Conservation (phyloP, 1,140 invertebrate genomes). For the Drosophila pruinosa region DNA sequence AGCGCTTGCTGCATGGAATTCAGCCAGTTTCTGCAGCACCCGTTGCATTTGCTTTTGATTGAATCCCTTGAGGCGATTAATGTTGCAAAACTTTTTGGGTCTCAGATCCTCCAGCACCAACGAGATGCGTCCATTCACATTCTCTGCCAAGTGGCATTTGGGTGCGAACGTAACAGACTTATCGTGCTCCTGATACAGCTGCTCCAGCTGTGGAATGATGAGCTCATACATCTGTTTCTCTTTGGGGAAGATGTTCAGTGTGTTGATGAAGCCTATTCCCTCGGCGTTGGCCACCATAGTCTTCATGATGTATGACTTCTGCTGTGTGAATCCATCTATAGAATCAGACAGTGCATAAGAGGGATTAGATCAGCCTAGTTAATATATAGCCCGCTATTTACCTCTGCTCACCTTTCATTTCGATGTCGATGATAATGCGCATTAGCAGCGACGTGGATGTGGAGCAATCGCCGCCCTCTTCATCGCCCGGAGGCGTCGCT, state of each 20-base stretch:
- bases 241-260: slow-evolving; percentile 74
- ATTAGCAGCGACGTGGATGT: slow-evolving; percentile 73
- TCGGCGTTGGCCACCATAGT: slow-evolving; percentile 69
- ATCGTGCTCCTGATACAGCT: slow-evolving; percentile 69
- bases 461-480: neutral
- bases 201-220: slow-evolving; percentile 69
- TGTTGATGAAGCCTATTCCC: slow-evolving; percentile 68
- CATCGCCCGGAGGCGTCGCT: slow-evolving; percentile 72
- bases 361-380: slow-evolving; percentile 13
- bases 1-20: slow-evolving; percentile 85
- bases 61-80: slow-evolving; percentile 84
- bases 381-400: slow-evolving; percentile 15
- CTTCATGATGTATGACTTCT: slow-evolving; percentile 75
- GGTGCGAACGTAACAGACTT: slow-evolving; percentile 60
- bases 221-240: slow-evolving; percentile 75
- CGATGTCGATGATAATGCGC: slow-evolving; percentile 76
- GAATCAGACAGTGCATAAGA: neutral
- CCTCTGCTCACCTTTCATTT: slow-evolving; percentile 72
- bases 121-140: slow-evolving; percentile 66
- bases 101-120: slow-evolving; percentile 85
- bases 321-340: slow-evolving; percentile 74
- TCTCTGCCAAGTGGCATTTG: slow-evolving; percentile 67
- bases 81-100: slow-evolving; percentile 85
- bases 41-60: slow-evolving; percentile 84
- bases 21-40: slow-evolving; percentile 84